Conservation (phyloP, 1,140 invertebrate species). For the Ceratoteleas bidentatus region DNA sequence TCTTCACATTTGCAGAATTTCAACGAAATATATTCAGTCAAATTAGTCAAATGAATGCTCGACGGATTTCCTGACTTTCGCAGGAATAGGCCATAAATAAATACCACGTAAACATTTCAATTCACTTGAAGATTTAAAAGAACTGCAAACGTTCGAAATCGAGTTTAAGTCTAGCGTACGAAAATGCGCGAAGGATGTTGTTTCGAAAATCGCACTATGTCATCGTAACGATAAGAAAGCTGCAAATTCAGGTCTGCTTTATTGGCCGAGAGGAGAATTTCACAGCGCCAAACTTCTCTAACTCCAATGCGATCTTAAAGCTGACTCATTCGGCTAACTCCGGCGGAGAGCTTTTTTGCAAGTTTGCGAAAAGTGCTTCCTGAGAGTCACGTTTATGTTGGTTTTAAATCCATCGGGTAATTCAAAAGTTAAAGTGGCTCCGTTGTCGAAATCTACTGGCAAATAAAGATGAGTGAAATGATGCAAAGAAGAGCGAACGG, state of each 20-base stretch:
- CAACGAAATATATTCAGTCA: too few relatives aligned
- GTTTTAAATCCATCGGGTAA: conserved; percentile 64
- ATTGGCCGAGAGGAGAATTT: conserved; percentile 55
- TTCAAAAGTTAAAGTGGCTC: conserved; percentile 56
- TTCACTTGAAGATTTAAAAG: too few relatives aligned
- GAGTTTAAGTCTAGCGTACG: not conserved
- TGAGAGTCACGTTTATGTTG: conserved; percentile 62
- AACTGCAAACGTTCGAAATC: too few relatives aligned
- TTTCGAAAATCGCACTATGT: conserved; percentile 58
- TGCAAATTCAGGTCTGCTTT: conserved; percentile 57
- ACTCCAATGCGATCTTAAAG: conserved; percentile 62
- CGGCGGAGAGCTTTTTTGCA: conserved; percentile 57
- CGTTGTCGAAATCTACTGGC: conserved; percentile 41
- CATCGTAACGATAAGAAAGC: conserved; percentile 61
- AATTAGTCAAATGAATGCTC: too few relatives aligned
- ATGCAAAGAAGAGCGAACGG: conserved; percentile 18
- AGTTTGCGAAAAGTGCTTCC: conserved; percentile 58
- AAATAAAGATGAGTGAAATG: conserved; percentile 52
- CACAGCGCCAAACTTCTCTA: conserved; percentile 60
- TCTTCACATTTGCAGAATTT: too few relatives aligned
- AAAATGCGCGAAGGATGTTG: conserved; percentile 33
- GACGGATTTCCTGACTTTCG: too few relatives aligned
- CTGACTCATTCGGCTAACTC: conserved; percentile 57
- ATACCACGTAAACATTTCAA: too few relatives aligned
- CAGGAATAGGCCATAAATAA: too few relatives aligned